These are phyloP conservation scores for Zootoca vivipara DNA, from an alignment of 2,113 vertebrate species.

Conservation along the genomic window DNA sequence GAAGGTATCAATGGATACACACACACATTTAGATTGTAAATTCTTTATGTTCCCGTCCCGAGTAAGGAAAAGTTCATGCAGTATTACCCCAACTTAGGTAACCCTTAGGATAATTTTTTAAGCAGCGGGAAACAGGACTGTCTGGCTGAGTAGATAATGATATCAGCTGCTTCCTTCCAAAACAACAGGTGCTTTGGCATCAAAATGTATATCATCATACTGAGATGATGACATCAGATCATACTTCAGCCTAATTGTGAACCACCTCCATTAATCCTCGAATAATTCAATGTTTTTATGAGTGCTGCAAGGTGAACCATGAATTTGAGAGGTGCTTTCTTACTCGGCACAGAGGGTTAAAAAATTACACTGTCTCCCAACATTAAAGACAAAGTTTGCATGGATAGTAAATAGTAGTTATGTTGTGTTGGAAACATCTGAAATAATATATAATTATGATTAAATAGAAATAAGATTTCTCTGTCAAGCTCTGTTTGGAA, in stretches of 20 bases:
- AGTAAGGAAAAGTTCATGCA: slow-evolving; percentile 79
- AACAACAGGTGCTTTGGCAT: slow-evolving; percentile 99
- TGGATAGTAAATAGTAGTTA: slow-evolving; percentile 32
- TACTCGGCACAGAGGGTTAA: slow-evolving; percentile 63
- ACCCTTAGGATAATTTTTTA: slow-evolving; percentile 95
- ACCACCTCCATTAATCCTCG: slow-evolving; percentile 89
- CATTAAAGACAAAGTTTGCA: slow-evolving; percentile 50
- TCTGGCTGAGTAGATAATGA: slow-evolving; percentile 99
- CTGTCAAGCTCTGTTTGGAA: slow-evolving; percentile 1
- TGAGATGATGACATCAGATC: slow-evolving; percentile 99
- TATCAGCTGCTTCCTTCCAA: slow-evolving; percentile 98
- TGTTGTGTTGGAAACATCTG: slow-evolving; percentile 8
- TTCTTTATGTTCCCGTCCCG: slow-evolving; percentile 65
- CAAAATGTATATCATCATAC: slow-evolving; percentile 94
- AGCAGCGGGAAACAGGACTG: slow-evolving; percentile 92
- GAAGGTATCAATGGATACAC: slow-evolving; percentile 14
- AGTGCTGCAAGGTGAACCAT: slow-evolving; percentile 82
- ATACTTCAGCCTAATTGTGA: slow-evolving; percentile 98
- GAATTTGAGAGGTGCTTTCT: slow-evolving; percentile 72
- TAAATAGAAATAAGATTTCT: slow-evolving; percentile 24
- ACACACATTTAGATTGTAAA: slow-evolving; percentile 60
- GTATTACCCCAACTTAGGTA: slow-evolving; percentile 83
- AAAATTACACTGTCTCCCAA: slow-evolving; percentile 43
- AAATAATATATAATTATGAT: slow-evolving; percentile 39
- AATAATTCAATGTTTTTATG: slow-evolving; percentile 84